Base-by-base conservation (phyloP, 2,888 invertebrate genomes). In the Synergus laeviventris region DNA sequence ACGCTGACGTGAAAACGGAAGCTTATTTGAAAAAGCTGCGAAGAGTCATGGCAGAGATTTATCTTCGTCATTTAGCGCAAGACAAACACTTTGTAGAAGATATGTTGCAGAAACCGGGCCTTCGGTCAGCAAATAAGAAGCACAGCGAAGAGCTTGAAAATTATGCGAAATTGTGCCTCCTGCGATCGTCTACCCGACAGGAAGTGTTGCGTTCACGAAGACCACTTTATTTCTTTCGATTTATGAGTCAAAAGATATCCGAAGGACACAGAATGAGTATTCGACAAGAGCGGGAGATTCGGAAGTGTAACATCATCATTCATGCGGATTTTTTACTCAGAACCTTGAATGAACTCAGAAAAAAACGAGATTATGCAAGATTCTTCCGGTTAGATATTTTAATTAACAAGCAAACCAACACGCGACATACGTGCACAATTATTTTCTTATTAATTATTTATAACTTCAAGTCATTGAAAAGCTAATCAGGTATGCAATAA, bases 151-250 rank as follows among this genome's bases (percentile, higher is more conserved):
- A 84, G 73, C 86, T 92, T n/a, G 76, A 83, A 14, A 76, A 82
- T 1, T 66, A 90, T 16, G 89, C 90, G 0, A 84, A 85, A 42
- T 84, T 85, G 8, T 91, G 91, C 60, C 88, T 88, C 56, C 86
- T 84, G 70, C 89, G 88, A n/a, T 83, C 91, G 1, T 82, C 84
- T 12, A 88, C 88, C 60, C 89, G 91, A 76, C 91, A 92, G 83
- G 89, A 92, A 79, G 85, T 91, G 11, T 81, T 92, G 5, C 87
- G 92, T 38, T 89, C 89, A 2, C 85, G 92, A 12, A 87, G 89
- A 76, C 92, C 92, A 0, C 89, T 92, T 66, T 93, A 92, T 82
- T 89, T 89, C 60, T 89, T 91, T 16, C 89, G 91, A 78, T 91
- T 87, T 9, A 64, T 89, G 74, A 88, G 88, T 76, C 90, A 90